A percentile compares a stretch with the other conserved stretches of the same genome.
Conservation (phyloP, 2,113 vertebrate species). For the Microcebus tavaratra region DNA sequence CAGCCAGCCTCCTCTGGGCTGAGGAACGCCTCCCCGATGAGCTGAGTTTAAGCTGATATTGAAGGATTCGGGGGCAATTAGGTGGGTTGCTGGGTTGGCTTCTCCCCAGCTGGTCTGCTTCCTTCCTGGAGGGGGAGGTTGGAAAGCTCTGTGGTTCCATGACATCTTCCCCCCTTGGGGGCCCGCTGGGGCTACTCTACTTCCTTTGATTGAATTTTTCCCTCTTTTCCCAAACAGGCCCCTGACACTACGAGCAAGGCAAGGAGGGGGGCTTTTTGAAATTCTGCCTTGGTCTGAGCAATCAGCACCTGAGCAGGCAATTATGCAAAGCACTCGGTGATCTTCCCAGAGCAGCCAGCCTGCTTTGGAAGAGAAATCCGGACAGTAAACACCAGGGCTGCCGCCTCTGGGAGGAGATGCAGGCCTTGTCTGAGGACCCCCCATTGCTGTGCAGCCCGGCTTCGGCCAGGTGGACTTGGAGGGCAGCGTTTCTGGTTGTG, state of each 20-base stretch:
- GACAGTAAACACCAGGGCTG: not conserved
- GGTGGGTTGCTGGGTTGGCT: not conserved
- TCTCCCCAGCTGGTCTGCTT: not conserved
- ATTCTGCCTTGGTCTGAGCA: not conserved
- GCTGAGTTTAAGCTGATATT: not conserved
- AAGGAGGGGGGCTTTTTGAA: not conserved
- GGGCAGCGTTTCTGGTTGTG: not conserved
- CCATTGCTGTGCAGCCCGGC: not conserved
- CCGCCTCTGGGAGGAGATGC: not conserved
- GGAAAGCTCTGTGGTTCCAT: not conserved
- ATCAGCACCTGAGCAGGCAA: constrained; percentile 26
- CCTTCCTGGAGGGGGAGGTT: not conserved
- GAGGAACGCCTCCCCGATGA: not conserved
- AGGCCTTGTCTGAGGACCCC: not conserved
- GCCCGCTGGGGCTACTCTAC: rapidly evolving
- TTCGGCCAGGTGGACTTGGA: not conserved
- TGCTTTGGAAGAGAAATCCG: constrained; percentile 31
- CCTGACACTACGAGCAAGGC: not conserved
- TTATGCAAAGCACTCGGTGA: constrained; percentile 38
- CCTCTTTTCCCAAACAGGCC: not conserved
- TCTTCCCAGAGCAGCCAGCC: constrained; percentile 35
- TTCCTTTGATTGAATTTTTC: not conserved
- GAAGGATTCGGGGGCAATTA: not conserved
- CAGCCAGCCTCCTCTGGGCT: not conserved
- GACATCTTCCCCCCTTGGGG: not conserved